Conservation (phyloP, 2,888 invertebrate genomes). For the Auanema sp. region DNA sequence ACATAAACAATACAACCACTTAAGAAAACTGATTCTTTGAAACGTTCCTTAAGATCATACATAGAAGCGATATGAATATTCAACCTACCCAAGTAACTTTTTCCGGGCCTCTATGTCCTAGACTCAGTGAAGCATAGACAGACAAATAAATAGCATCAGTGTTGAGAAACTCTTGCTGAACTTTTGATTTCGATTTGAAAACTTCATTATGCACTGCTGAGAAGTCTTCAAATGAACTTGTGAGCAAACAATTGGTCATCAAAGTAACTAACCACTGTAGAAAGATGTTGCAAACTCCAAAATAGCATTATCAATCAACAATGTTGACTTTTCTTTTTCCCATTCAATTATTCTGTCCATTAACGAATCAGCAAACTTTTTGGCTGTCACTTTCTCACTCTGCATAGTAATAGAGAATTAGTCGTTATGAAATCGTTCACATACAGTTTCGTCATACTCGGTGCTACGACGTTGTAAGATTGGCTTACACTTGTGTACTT, state of each 20-base stretch:
- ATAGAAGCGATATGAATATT: neutral
- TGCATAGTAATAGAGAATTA: slow-evolving; percentile 13
- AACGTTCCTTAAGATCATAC: slow-evolving; percentile 18
- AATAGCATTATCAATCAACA: slow-evolving; percentile 44
- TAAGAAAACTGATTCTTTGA: slow-evolving; percentile 42
- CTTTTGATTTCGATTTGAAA: slow-evolving; percentile 42
- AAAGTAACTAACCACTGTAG: slow-evolving; percentile 32
- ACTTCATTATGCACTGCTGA: slow-evolving; percentile 44
- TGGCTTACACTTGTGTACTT: neutral
- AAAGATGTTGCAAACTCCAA: slow-evolving; percentile 44
- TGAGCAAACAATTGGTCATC: neutral
- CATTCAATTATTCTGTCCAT: slow-evolving; percentile 28
- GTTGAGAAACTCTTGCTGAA: slow-evolving; percentile 51
- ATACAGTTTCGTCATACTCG: slow-evolving; percentile 18
- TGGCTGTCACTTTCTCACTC: slow-evolving; percentile 45
- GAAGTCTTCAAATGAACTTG: slow-evolving; percentile 39
- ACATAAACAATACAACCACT: slow-evolving; percentile 84
- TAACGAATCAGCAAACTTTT: slow-evolving; percentile 32
- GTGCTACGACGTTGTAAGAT: slow-evolving; percentile 15
- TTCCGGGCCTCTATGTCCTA: slow-evolving; percentile 22
- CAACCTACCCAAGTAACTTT: slow-evolving; percentile 22
- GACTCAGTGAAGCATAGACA: slow-evolving; percentile 44
- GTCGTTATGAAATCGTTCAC: neutral
- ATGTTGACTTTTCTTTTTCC: slow-evolving; percentile 25
- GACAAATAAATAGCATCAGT: slow-evolving; percentile 56